These are phyloP conservation scores for Setipinna tenuifilis DNA, from an alignment of 2,797 vertebrate species.

Conservation along the genomic window DNA sequence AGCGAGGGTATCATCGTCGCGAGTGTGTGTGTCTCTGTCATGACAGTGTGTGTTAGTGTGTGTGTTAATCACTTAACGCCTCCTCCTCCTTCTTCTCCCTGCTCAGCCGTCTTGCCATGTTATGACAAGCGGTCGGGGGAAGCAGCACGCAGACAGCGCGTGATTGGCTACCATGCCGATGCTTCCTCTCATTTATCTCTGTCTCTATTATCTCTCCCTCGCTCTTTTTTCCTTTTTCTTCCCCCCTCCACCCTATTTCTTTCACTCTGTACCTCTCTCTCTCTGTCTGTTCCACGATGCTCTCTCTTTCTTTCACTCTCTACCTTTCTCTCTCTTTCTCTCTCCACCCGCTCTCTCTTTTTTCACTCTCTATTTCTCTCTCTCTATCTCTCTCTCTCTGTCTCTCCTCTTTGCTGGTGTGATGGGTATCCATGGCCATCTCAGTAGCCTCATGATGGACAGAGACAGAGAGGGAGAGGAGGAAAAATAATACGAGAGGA, in stretches of 20 bases:
- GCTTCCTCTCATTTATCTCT: constrained; percentile 4
- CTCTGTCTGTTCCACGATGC: background rate
- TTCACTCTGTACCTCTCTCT: no score
- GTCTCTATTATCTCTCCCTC: background rate
- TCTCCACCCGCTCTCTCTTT: background rate
- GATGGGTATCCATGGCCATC: no score
- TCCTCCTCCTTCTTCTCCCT: background rate
- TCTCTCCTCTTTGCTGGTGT: no score
- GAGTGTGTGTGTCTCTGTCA: background rate
- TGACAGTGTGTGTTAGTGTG: background rate
- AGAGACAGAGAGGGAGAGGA: no score
- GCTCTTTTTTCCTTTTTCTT: no score
- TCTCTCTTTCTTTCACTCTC: constrained; percentile 14
- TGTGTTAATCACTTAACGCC: constrained; percentile 3
- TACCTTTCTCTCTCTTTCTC: constrained; percentile 29
- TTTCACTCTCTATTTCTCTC: no score
- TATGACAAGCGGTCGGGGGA: background rate
- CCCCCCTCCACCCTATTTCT: no score
- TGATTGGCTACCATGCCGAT: background rate
- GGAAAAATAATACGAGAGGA: no score
- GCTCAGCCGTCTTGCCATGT: background rate
- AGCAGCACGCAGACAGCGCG: background rate
- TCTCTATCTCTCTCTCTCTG: no score
- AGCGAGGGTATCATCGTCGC: background rate
- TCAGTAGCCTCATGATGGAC: no score